A percentile compares a stretch with the other conserved stretches of the same genome.
phyloP scores from a whole-genome alignment of 1,140 invertebrate genomes.

The Halesus radiatus region DNA sequence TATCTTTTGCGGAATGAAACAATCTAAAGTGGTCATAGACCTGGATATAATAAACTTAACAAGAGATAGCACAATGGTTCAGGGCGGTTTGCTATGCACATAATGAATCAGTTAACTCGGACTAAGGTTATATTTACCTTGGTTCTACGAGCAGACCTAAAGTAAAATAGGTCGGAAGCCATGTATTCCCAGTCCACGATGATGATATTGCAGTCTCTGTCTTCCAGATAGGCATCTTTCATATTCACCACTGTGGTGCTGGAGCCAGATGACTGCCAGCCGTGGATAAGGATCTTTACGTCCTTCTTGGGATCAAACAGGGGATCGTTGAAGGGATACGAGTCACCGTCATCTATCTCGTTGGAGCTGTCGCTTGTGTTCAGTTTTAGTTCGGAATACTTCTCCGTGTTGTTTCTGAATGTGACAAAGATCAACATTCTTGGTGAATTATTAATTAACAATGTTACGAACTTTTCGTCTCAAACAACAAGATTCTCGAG shows the following conservation, averaged over 20 bases:
- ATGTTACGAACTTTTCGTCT: too few relatives aligned
- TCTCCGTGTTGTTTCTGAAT: slow-evolving; percentile 60
- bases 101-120: too few relatives aligned
- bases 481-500: too few relatives aligned
- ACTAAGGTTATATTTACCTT: background rate
- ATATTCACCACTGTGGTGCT: slow-evolving; percentile 53
- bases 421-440: too few relatives aligned
- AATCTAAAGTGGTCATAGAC: too few relatives aligned
- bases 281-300: slow-evolving; percentile 81
- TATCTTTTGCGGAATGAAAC: too few relatives aligned
- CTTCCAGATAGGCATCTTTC: slow-evolving; percentile 67
- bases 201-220: slow-evolving; percentile 76
- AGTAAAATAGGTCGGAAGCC: slow-evolving; percentile 76
- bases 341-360: slow-evolving; percentile 59
- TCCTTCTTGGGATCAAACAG: slow-evolving; percentile 72
- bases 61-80: too few relatives aligned
- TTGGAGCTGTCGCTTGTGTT: slow-evolving; percentile 60
- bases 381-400: slow-evolving; percentile 60
- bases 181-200: slow-evolving; percentile 78
- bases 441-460: too few relatives aligned
- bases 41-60: too few relatives aligned
- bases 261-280: slow-evolving; percentile 76
- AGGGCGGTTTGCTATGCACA: too few relatives aligned
- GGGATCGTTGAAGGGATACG: slow-evolving; percentile 61
- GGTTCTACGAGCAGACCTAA: slow-evolving; percentile 75